Evolutionary conservation across 2,113 vertebrate genomes (phyloP).

Genomic region (Myrmecobius fasciatus): DNA sequence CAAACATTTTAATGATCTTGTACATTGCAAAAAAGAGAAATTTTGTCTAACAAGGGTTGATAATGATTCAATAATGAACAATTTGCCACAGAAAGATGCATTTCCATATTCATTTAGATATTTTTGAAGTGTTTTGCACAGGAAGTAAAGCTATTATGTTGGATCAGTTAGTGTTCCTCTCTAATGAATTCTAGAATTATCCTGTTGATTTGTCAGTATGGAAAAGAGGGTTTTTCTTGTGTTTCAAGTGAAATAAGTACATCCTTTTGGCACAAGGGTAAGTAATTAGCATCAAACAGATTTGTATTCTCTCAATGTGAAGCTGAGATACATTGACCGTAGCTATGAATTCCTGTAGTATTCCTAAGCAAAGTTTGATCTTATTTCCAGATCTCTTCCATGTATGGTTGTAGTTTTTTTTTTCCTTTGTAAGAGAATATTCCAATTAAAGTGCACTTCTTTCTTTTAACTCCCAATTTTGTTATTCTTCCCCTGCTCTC

Average conservation of each 20-base stretch:
- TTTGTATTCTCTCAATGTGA: conserved; percentile 70
- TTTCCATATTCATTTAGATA: conserved; percentile 87
- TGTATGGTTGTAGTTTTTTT: background rate
- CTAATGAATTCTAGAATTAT: conserved; percentile 86
- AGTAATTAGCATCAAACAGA: conserved; percentile 76
- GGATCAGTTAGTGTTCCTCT: conserved; percentile 81
- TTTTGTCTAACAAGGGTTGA: conserved; percentile 84
- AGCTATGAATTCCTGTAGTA: conserved; percentile 52
- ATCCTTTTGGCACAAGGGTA: conserved; percentile 68
- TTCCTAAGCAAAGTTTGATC: conserved; percentile 31
- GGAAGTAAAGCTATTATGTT: conserved; percentile 84
- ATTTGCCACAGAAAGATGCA: conserved; percentile 83
- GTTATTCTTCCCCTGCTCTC: conserved; percentile 12
- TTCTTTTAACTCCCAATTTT: conserved; percentile 39
- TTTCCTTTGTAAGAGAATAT: background rate
- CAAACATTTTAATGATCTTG: conserved; percentile 86
- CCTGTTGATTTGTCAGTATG: conserved; percentile 81
- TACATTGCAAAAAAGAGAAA: conserved; percentile 84
- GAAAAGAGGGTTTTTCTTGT: conserved; percentile 75
- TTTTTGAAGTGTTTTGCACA: conserved; percentile 85
- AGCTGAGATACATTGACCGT: conserved; percentile 68
- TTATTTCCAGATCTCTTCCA: background rate
- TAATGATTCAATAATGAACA: conserved; percentile 87
- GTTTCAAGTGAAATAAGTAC: conserved; percentile 79
- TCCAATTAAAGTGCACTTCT: conserved; percentile 68